These are phyloP conservation scores for Sycobia sp. DNA, from an alignment of 1,140 invertebrate genomes.

Conservation along the genomic window DNA sequence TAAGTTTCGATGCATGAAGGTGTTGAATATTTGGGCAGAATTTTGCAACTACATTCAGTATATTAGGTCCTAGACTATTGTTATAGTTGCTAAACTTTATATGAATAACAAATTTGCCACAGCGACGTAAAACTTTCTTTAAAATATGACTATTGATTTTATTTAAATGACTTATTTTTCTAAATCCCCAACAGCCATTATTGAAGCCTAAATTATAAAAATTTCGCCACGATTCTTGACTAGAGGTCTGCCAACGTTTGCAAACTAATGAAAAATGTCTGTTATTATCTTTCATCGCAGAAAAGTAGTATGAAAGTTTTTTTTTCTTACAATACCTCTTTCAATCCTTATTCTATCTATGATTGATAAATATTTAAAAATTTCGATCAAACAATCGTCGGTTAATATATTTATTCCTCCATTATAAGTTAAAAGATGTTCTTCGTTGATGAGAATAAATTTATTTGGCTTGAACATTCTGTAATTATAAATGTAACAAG, in stretches of 20 bases:
- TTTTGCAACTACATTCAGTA: conserved; percentile 4
- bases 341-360: conserved; percentile 17
- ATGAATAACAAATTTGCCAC: not conserved
- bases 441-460: too few species aligned
- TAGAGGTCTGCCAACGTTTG: conserved; percentile 14
- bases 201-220: conserved; percentile 6
- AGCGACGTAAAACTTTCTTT: conserved; percentile 9
- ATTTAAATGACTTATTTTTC: not conserved
- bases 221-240: conserved; percentile 6
- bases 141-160: not conserved
- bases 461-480: too few species aligned
- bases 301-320: not conserved
- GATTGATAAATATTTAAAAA: conserved; percentile 22
- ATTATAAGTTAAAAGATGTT: not conserved
- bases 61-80: not conserved
- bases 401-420: conserved; percentile 18
- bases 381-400: conserved; percentile 16
- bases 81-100: not conserved
- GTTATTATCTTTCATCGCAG: not conserved
- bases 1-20: not conserved
- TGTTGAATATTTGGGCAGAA: conserved; percentile 12
- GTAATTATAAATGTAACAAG: too few species aligned
- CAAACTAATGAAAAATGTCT: conserved; percentile 4
- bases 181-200: conserved; percentile 15
- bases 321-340: conserved; percentile 8